Base-by-base conservation (phyloP, 2,113 vertebrate genomes). In the Ondatra zibethicus region DNA sequence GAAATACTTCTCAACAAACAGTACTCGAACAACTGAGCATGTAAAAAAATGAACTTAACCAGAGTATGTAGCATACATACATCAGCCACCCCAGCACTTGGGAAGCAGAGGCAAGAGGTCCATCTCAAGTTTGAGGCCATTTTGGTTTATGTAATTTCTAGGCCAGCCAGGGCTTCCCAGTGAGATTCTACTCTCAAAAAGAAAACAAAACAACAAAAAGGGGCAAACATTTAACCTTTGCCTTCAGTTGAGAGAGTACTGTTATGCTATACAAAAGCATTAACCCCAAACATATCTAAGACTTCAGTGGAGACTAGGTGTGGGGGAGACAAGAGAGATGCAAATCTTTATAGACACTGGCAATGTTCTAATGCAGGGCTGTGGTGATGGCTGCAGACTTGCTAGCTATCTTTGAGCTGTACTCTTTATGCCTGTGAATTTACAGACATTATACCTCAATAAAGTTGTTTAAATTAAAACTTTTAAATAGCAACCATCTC, bases 311-410 rank as follows among this genome's bases (percentile, higher is more conserved):
- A 68, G 31, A 68, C 65, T 33, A 68, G 47, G 50, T 70, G 7
- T 86, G 17, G 31, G 31, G 21, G 70, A 85, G 27, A 77, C 27
- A 68, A 68, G 65, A 31, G 13, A 33, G 29, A 31, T 68, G 65
- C 4, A 12, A 68, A 68, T 68, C 65, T 68, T 68, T 33, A 68
- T 39, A 58, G 29, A 42, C 33, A 55, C 17, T 77, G 42, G 87
- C 89, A 93, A 91, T 93, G 31, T 17, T 97, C 47, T 95, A 93
- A 88, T 63, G 82, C 25, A 88, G 61, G 76, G 76, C 31, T 88
- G 3, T 72, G 13, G 2, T 86, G 65, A 78, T 58, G 29, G 13
- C 1, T 88, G 39, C 17, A 92, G 68, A 52, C 45, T n/a, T 73
- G 70, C n/a, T 95, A 95, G 76, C 84, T 52, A 21, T 77, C 4